These are phyloP conservation scores for Sialis lutaria DNA, from an alignment of 2,888 invertebrate genomes.

Conservation along the genomic window DNA sequence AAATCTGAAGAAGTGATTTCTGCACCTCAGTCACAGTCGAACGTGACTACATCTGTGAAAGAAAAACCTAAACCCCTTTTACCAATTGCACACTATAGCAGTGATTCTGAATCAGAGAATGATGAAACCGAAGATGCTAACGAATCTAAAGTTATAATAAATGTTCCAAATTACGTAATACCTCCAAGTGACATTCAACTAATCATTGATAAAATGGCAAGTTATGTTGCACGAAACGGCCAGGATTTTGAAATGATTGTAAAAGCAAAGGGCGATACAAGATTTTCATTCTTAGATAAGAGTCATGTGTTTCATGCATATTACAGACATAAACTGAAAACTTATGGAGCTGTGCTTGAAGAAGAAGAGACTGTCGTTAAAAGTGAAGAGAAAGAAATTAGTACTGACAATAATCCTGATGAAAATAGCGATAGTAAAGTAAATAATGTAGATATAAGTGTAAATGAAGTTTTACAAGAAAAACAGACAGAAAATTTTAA, in stretches of 20 bases:
- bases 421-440: conserved; percentile 21
- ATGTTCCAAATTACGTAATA: conserved; percentile 30
- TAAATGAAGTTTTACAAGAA: conserved; percentile 17
- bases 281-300: conserved; percentile 74
- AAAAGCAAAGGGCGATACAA: conserved; percentile 62
- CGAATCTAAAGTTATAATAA: conserved; percentile 13
- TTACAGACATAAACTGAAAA: conserved; percentile 51
- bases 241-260: conserved; percentile 82
- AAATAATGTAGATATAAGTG: conserved; percentile 21
- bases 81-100: conserved; percentile 21
- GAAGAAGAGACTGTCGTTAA: conserved; percentile 12
- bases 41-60: neutral
- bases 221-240: conserved; percentile 91
- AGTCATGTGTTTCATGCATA: conserved; percentile 64
- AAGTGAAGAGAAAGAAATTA: conserved; percentile 14
- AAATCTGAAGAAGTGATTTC: neutral
- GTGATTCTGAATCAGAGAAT: conserved; percentile 18
- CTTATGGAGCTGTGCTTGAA: conserved; percentile 23
- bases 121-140: conserved; percentile 11
- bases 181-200: conserved; percentile 72
- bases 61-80: conserved; percentile 17
- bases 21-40: neutral
- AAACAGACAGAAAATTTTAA: conserved; percentile 16
- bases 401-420: conserved; percentile 8
- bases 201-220: conserved; percentile 92